Conservation (phyloP, 2,888 invertebrate species). For the Euzophera pinguis region DNA sequence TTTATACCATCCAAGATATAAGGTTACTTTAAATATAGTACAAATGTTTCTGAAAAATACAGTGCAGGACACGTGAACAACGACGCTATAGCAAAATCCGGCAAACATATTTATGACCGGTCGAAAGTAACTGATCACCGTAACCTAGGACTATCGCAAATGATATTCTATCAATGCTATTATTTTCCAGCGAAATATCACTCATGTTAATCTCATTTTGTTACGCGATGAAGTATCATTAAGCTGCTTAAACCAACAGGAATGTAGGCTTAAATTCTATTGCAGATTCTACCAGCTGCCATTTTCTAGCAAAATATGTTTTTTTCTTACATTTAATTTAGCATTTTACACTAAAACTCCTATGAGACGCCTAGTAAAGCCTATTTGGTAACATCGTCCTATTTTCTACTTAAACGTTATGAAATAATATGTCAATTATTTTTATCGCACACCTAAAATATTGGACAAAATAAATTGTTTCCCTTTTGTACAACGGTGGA, state of each 20-base stretch:
- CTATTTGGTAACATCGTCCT: constrained; percentile 6
- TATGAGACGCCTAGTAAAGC: constrained; percentile 15
- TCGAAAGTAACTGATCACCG: too few relatives aligned
- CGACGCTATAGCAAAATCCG: too few relatives aligned
- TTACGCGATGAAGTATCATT: neutral
- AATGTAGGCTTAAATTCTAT: neutral
- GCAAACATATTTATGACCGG: too few relatives aligned
- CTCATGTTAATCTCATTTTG: neutral
- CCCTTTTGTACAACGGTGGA: neutral
- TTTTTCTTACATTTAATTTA: constrained; percentile 8
- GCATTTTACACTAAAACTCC: constrained; percentile 14
- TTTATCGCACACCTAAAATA: neutral
- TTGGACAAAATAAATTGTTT: neutral
- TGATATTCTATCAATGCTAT: too few relatives aligned
- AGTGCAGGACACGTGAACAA: too few relatives aligned
- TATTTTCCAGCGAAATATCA: too few relatives aligned
- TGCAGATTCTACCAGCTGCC: constrained; percentile 1
- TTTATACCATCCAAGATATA: too few relatives aligned
- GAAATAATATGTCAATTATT: neutral
- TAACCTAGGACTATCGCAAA: too few relatives aligned
- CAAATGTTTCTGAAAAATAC: too few relatives aligned
- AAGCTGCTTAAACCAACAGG: neutral
- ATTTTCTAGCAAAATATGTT: constrained; percentile 17
- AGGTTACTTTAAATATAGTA: too few relatives aligned
- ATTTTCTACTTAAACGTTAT: neutral